Evolutionary conservation across 2,113 vertebrate species (phyloP).

Genomic region (Vulpes ferrilata): DNA sequence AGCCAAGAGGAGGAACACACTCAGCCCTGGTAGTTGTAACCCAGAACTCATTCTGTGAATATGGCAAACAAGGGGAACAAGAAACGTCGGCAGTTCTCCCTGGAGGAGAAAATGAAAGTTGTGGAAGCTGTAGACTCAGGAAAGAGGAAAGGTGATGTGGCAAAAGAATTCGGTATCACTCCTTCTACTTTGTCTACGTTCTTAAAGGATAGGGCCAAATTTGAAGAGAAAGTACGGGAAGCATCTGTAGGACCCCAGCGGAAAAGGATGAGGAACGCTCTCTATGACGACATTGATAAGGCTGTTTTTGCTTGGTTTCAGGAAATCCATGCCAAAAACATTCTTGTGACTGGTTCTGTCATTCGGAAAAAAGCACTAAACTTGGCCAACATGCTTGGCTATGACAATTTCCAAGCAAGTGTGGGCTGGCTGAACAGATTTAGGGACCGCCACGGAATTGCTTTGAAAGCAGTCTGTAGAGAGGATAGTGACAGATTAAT

Average conservation of each 20-base stretch:
- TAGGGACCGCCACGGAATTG: slow-evolving; percentile 25
- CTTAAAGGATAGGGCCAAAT: slow-evolving; percentile 50
- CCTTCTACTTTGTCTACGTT: slow-evolving; percentile 53
- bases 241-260: neutral
- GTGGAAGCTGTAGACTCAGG: slow-evolving; percentile 49
- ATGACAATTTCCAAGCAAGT: slow-evolving; percentile 70
- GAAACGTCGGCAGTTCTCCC: slow-evolving; percentile 47
- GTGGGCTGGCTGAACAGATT: slow-evolving; percentile 64
- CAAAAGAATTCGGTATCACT: slow-evolving; percentile 50
- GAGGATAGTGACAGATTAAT: slow-evolving; percentile 57
- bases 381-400: slow-evolving; percentile 66
- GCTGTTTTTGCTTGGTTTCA: slow-evolving; percentile 71
- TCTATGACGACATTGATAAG: slow-evolving; percentile 45
- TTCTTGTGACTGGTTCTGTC: slow-evolving; percentile 54
- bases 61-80: slow-evolving; percentile 19
- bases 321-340: slow-evolving; percentile 65
- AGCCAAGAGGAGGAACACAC: neutral
- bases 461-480: slow-evolving; percentile 62
- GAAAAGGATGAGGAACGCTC: slow-evolving; percentile 8
- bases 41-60: neutral
- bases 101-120: slow-evolving; percentile 66
- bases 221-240: slow-evolving; percentile 54
- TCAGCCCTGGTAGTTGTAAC: neutral
- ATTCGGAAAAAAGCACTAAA: slow-evolving; percentile 62
- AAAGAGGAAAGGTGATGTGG: slow-evolving; percentile 40